These are phyloP conservation scores for Aphelocoma californica DNA, from an alignment of 2,797 vertebrate genomes.

Conservation along the genomic window DNA sequence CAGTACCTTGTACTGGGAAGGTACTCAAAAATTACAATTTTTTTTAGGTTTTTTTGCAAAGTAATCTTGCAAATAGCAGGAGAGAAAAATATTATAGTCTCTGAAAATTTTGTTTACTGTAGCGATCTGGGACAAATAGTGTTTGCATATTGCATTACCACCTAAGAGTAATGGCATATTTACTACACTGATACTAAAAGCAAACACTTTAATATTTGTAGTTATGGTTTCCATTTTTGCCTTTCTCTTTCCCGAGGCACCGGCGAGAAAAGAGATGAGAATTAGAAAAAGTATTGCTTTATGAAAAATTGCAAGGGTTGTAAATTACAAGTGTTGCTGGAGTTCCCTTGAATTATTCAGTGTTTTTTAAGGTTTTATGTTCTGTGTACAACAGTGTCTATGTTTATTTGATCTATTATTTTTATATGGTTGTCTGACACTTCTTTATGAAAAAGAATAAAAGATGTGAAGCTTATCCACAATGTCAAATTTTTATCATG, in stretches of 20 bases:
- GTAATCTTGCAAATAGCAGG: neutral
- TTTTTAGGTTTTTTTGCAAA: neutral
- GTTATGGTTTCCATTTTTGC: slow-evolving; percentile 22
- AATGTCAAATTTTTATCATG: slow-evolving; percentile 57
- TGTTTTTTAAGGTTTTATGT: slow-evolving; percentile 61
- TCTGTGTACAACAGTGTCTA: slow-evolving; percentile 44
- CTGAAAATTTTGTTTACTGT: slow-evolving; percentile 27
- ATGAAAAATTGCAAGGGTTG: slow-evolving; percentile 41
- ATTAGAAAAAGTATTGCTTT: slow-evolving; percentile 42
- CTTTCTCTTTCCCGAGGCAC: slow-evolving; percentile 12
- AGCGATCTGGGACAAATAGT: neutral
- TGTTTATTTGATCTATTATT: slow-evolving; percentile 75
- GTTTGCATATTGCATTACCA: slow-evolving; percentile 37
- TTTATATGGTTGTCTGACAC: slow-evolving; percentile 62
- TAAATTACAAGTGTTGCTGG: slow-evolving; percentile 55
- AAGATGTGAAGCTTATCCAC: slow-evolving; percentile 64
- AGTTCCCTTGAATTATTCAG: slow-evolving; percentile 66
- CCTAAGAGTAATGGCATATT: slow-evolving; percentile 29
- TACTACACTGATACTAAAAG: slow-evolving; percentile 27
- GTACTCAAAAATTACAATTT: neutral
- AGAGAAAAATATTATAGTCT: neutral
- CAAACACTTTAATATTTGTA: slow-evolving; percentile 45
- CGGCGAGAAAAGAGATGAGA: neutral
- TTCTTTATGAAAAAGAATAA: slow-evolving; percentile 75
- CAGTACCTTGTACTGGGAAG: neutral